Conservation (phyloP, 1,140 invertebrate species). For the Stenopsyche tienmushanensis region DNA sequence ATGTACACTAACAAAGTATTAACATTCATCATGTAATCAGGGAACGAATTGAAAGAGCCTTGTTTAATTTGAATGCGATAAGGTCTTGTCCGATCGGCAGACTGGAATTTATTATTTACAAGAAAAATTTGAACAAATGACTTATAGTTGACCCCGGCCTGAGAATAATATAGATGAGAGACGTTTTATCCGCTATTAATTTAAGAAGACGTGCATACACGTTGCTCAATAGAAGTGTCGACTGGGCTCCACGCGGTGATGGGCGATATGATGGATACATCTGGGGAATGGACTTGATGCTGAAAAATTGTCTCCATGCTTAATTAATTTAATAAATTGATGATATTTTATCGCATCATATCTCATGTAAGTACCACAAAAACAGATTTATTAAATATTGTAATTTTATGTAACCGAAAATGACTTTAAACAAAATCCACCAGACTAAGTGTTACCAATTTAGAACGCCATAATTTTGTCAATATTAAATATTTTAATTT, state of each 20-base stretch:
- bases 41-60: conserved; percentile 18
- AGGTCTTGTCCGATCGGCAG: conserved; percentile 7
- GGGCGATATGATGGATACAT: neutral
- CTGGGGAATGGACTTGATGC: neutral
- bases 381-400: too few species aligned
- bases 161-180: too few species aligned
- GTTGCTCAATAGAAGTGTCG: neutral
- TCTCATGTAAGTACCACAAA: too few species aligned
- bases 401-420: too few species aligned
- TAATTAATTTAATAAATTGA: too few species aligned
- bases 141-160: neutral
- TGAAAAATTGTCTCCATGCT: neutral
- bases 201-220: neutral
- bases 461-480: too few species aligned
- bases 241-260: neutral
- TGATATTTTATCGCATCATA: too few species aligned
- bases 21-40: conserved; percentile 26
- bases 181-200: neutral
- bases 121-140: neutral
- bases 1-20: conserved; percentile 4
- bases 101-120: conserved; percentile 13
- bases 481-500: too few species aligned
- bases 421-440: too few species aligned
- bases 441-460: too few species aligned
- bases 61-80: conserved; percentile 7